Conservation (phyloP, 2,113 vertebrate genomes). For the Tragulus kanchil region DNA sequence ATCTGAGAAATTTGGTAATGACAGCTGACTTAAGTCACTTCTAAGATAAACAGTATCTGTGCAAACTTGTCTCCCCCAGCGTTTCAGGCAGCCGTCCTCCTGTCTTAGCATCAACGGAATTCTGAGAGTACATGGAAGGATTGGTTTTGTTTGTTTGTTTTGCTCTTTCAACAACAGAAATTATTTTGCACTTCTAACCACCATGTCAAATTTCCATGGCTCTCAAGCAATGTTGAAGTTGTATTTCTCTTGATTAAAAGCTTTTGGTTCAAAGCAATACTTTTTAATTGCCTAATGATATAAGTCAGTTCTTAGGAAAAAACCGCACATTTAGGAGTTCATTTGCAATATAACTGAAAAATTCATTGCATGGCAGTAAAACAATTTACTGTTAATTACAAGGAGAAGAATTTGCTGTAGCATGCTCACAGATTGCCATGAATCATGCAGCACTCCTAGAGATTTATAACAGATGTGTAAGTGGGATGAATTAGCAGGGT, state of each 20-base stretch:
- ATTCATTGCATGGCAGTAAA: conserved; percentile 98
- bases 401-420: conserved; percentile 97
- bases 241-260: conserved; percentile 92
- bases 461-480: conserved; percentile 98
- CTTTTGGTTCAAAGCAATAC: conserved; percentile 92
- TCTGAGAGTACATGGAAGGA: conserved; percentile 32
- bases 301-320: conserved; percentile 92
- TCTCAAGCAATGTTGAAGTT: conserved; percentile 88
- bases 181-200: conserved; percentile 82
- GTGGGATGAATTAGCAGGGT: conserved; percentile 97
- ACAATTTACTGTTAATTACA: conserved; percentile 99
- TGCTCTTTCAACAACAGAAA: conserved; percentile 76
- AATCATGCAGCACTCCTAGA: conserved; percentile 95
- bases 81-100: conserved; percentile 55
- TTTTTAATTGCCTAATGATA: conserved; percentile 95
- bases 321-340: conserved; percentile 92
- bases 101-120: conserved; percentile 45
- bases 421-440: conserved; percentile 95
- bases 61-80: conserved; percentile 79
- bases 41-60: conserved; percentile 84
- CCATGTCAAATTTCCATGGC: conserved; percentile 81
- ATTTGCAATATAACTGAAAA: conserved; percentile 96
- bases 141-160: conserved; percentile 79
- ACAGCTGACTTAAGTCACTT: conserved; percentile 86
- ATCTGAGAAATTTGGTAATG: conserved; percentile 87